Base-by-base conservation (phyloP, 2,113 vertebrate species). In the Xiphorhynchus elegans region DNA sequence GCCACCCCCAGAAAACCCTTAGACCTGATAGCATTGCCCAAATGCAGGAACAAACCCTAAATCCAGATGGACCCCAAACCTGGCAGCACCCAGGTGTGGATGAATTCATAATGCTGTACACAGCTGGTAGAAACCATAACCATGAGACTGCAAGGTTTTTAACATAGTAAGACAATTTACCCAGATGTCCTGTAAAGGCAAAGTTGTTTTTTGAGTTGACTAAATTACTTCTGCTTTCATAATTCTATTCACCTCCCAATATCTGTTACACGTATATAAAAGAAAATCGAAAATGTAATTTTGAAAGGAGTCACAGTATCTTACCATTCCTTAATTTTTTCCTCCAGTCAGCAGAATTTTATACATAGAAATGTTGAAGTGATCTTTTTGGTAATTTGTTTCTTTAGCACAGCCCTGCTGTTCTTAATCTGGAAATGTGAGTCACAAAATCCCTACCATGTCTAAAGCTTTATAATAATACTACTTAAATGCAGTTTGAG, bases 301-400 rank as follows among this genome's bases (percentile, higher is more conserved):
- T 96, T 87, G 20, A 91, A 81, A 59, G 53, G 75, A 60, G 67
- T 73, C 67, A 77, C 37, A 55, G 59, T 73, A 73, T 89, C 55
- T 92, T 69, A 47, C 40, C 18, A 11, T 70, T 75, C 46, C 49
- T 59, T 92, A 53, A n/a, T 67, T 89, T 84, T 95, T 89, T 82
- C 25, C 7, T 70, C 6, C 42, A n/a, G 19, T 87, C 90, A 94
- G 92, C 74, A 63, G 44, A 80, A 90, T 90, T 87, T 76, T 76
- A 63, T 77, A 53, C 21, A 17, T 23, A n/a, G 55, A 82, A 85
- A 44, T 64, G 88, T 84, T 72, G 81, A 89, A 84, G 55, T 67
- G 86, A 92, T 96, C 63, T 90, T 84, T 92, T 47, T 59, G 63
- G 63, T 60, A 81, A 78, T 76, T 82, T 84, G 70, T 90, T 92